Conservation (phyloP, 2,113 vertebrate genomes). For the Promerops cafer region DNA sequence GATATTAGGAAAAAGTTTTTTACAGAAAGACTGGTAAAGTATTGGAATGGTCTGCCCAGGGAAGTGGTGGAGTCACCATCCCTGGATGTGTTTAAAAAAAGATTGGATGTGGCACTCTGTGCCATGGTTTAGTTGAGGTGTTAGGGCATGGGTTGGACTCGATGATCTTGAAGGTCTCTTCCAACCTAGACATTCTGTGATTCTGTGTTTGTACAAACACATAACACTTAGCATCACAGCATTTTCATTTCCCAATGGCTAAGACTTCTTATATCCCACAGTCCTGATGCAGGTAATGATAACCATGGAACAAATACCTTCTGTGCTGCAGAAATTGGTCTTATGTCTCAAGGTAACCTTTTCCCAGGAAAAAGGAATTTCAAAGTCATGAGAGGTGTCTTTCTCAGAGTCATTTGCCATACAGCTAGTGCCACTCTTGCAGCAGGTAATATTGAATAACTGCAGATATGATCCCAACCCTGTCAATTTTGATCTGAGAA, state of each 20-base stretch:
- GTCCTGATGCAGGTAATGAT: neutral
- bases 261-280: neutral
- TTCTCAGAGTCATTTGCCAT: neutral
- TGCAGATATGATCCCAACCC: neutral
- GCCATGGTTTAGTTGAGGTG: neutral
- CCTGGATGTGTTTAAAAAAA: neutral
- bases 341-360: neutral
- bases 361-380: neutral
- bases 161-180: neutral
- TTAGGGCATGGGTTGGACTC: neutral
- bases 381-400: neutral
- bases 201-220: neutral
- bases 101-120: neutral
- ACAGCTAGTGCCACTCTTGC: neutral
- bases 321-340: neutral
- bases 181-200: neutral
- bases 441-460: neutral
- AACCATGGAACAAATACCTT: neutral
- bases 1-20: neutral
- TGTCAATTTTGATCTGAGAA: neutral
- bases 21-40: neutral
- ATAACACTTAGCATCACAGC: neutral
- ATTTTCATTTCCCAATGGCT: neutral
- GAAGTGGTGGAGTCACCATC: neutral
- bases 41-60: neutral